These are phyloP conservation scores for Parnassius apollo DNA, from an alignment of 2,888 invertebrate genomes.

Conservation along the genomic window DNA sequence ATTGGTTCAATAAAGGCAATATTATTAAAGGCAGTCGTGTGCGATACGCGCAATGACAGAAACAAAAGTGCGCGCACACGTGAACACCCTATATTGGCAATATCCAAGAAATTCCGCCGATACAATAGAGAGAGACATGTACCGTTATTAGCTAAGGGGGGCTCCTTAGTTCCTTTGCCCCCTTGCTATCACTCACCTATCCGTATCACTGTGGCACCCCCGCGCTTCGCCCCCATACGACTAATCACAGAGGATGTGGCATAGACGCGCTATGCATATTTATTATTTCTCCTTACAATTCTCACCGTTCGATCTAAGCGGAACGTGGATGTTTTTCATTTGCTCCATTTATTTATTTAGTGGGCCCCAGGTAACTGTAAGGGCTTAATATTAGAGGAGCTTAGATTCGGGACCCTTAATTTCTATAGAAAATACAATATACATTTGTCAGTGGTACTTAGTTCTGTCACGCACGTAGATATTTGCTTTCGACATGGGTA, in stretches of 20 bases:
- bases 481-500: slow-evolving; percentile 42
- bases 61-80: slow-evolving; percentile 69
- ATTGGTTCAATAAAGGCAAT: slow-evolving; percentile 36
- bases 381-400: slow-evolving; percentile 76
- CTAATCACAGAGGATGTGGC: slow-evolving; percentile 79
- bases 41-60: slow-evolving; percentile 55
- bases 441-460: slow-evolving; percentile 44
- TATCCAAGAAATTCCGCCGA: slow-evolving; percentile 75
- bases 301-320: slow-evolving; percentile 62
- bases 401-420: slow-evolving; percentile 68
- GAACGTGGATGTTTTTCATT: slow-evolving; percentile 76
- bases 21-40: slow-evolving; percentile 38
- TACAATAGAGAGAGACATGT: slow-evolving; percentile 71
- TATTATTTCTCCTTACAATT: slow-evolving; percentile 74
- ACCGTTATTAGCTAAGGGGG: slow-evolving; percentile 76
- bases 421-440: slow-evolving; percentile 53
- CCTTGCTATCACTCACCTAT: slow-evolving; percentile 79
- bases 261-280: slow-evolving; percentile 80
- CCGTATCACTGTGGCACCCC: slow-evolving; percentile 61
- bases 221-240: slow-evolving; percentile 55
- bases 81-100: slow-evolving; percentile 75
- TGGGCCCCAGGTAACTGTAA: slow-evolving; percentile 59
- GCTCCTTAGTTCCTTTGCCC: slow-evolving; percentile 65
- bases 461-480: slow-evolving; percentile 56
- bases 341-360: slow-evolving; percentile 74